Conservation (phyloP, 2,888 invertebrate species). For the Meteorus colon region DNA sequence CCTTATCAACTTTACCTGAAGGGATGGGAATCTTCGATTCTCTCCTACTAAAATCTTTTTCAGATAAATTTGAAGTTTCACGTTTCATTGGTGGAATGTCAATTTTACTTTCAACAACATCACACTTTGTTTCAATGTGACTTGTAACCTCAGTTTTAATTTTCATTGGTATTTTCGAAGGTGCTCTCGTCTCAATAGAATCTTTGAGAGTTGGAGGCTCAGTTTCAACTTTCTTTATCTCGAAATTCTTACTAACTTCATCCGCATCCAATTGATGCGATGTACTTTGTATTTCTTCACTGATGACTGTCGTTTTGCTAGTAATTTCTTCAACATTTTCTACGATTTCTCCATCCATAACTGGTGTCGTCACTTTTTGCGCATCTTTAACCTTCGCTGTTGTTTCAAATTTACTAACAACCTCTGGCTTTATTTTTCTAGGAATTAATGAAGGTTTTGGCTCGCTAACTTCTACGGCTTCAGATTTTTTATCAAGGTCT, state of each 20-base stretch:
- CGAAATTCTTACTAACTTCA: not conserved
- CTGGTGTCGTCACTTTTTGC: conserved; percentile 11
- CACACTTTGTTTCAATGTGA: conserved; percentile 40
- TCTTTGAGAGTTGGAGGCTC: not conserved
- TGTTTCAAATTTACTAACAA: conserved; percentile 3
- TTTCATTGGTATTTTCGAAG: conserved; percentile 52
- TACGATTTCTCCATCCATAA: not conserved
- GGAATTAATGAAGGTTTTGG: conserved; percentile 47
- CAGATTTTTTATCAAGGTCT: conserved; percentile 28
- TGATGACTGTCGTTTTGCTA: conserved; percentile 9
- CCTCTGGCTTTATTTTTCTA: conserved; percentile 39
- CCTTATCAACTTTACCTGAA: conserved; percentile 62
- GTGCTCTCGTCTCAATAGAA: conserved; percentile 10
- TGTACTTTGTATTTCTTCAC: conserved; percentile 5
- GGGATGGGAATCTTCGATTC: conserved; percentile 67
- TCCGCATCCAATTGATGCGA: not conserved
- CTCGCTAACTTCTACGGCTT: conserved; percentile 35
- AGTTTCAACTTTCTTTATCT: not conserved
- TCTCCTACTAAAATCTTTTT: conserved; percentile 47
- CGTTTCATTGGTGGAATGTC: conserved; percentile 11
- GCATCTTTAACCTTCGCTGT: not conserved
- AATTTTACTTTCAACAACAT: not conserved
- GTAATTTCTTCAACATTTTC: conserved; percentile 13
- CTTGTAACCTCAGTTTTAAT: conserved; percentile 40
- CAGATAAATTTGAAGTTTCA: conserved; percentile 48